Evolutionary conservation across 2,888 invertebrate genomes (phyloP), one percentile per base, ranked within the genome.

Genomic region (Pecten maximus): DNA sequence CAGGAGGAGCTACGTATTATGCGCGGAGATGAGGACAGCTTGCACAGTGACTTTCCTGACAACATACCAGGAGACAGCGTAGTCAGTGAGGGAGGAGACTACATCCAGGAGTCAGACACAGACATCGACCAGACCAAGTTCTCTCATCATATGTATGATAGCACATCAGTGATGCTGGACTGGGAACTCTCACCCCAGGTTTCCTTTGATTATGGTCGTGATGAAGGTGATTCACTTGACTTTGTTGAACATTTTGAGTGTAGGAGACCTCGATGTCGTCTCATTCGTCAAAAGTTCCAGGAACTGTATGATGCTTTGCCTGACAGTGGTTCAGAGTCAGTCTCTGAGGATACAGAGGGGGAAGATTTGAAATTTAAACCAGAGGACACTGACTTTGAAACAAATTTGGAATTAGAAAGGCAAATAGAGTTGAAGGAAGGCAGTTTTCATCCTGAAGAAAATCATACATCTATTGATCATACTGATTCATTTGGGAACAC

Each of bases 161-260:
- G 86, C 88, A 87, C 87, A 16, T 92, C 92, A n/a, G 88, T 91
- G n/a, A 91, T 90, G 89, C 89, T 94, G 23, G 93, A 94, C 89
- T 93, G 93, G 93, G 92, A 93, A 44, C 91, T 94, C 10, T 89
- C 92, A 8, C 94, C 94, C 19, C 91, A 92, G 2, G 74, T 92
- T 16, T 93, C 93, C n/a, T 93, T 94, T 91, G 93, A 92, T 15
- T 88, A 89, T 15, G 89, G 89, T 74, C 50, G 88, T 35, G 89
- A 91, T 40, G 50, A 44, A 88, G 44, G 48, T 23, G 89, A 40
- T 35, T 28, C 74, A 10, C 74, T 74, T 8, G 40, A 60, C 23
- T 40, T 88, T 12, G 60, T 40, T 35, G 88, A 60, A 48, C 90
- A 88, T 40, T 44, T 44, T 39, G 88, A 88, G 19, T 48, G 50